Evolutionary conservation across 2,113 vertebrate genomes (phyloP), one percentile per base, ranked within the genome.

Genomic region (Kryptolebias marmoratus): DNA sequence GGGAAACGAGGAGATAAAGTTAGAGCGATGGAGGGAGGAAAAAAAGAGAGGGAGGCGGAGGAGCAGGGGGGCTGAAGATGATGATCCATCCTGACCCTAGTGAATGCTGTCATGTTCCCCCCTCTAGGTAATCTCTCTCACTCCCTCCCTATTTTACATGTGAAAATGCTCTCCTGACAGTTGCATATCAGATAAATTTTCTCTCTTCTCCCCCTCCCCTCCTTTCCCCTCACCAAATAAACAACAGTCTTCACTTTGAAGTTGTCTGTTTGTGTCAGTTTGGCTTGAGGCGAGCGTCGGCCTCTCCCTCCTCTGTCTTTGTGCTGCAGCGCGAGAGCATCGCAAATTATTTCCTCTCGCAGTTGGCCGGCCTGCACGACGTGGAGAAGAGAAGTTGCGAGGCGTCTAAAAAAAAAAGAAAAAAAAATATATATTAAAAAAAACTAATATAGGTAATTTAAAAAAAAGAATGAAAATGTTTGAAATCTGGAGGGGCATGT

Each of bases 221-320:
- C 53, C 63, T 56, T 71, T 80, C 81, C 80, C 88, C 84, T 90
- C 81, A 75, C 92, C 88, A 90, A 92, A 92, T 92, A 93, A 93
- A 93, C 92, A 93, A 91, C 92, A 90, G 88, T 90, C 90, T 89
- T 93, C 92, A 91, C 92, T 93, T 93, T 93, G 92, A 93, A 93
- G 92, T 90, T 92, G 90, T 93, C 92, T 92, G 90, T 92, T 92
- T 90, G 84, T 91, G 90, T 92, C 92, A 92, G 90, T 90, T 91
- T 90, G 92, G 90, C 92, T 93, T 69, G 72, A 89, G 92, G 90
- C 90, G 56, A 83, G 84, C 85, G 90, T 83, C 86, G 88, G 90
- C 89, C 90, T 86, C 87, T 89, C 85, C 91, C 81, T 80, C 68
- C 77, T 90, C 84, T 74, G 77, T 88, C 86, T 87, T 86, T 89